Conservation (phyloP, 2,113 vertebrate genomes). For the Amazona vittata region DNA sequence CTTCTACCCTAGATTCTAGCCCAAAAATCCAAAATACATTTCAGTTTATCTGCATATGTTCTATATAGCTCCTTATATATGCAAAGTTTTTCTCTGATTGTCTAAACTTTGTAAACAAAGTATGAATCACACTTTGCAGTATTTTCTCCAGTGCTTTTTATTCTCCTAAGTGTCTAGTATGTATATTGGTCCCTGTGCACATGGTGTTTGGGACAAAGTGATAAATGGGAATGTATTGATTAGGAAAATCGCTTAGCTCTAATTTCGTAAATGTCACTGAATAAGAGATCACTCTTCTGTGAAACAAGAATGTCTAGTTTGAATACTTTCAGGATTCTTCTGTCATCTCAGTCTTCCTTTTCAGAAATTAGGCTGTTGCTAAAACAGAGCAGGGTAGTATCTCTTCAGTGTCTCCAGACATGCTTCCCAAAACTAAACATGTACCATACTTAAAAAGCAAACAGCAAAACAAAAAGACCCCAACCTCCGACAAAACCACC, state of each 20-base stretch:
- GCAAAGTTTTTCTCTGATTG: background rate
- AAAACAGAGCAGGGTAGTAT: background rate
- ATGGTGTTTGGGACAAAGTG: background rate
- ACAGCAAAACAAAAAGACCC: background rate
- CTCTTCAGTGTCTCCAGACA: background rate
- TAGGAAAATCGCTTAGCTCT: background rate
- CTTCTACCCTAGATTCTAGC: background rate
- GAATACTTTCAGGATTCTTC: background rate
- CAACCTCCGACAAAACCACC: accelerated
- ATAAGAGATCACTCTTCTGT: background rate
- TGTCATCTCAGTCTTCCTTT: background rate
- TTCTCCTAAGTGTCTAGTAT: background rate
- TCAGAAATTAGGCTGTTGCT: background rate
- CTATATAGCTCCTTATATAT: background rate
- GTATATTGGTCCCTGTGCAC: background rate
- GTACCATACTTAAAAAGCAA: background rate
- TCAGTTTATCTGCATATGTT: background rate
- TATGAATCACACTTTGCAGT: background rate
- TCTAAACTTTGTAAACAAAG: background rate
- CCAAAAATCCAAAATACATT: background rate
- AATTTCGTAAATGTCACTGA: slow-evolving; percentile 29
- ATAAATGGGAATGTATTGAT: slow-evolving; percentile 15
- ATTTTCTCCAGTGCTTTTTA: background rate
- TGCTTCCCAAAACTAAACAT: background rate
- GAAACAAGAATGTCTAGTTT: background rate